Conservation (phyloP, 1,140 invertebrate genomes). For the Orchesella cincta region DNA sequence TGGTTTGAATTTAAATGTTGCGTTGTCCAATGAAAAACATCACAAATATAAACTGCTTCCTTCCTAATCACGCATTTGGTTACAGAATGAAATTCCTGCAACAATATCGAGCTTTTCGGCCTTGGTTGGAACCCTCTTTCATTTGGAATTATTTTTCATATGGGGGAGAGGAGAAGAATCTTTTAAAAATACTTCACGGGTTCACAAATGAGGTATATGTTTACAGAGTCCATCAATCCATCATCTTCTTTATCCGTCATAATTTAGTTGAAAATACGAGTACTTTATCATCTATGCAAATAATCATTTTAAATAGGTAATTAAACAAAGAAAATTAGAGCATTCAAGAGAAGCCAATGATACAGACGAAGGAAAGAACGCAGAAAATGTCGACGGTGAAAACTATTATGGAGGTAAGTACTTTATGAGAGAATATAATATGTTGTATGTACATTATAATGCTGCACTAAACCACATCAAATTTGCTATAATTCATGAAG, state of each 20-base stretch:
- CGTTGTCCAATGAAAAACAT: background rate
- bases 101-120: conserved; percentile 56
- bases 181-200: conserved; percentile 31
- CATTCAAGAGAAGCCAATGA: background rate
- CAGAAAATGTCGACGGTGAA: background rate
- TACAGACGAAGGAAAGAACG: background rate
- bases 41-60: conserved; percentile 5
- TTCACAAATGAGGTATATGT: conserved; percentile 44
- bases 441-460: too few species aligned
- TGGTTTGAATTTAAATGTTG: background rate
- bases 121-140: conserved; percentile 59
- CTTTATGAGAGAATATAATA: too few species aligned
- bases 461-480: too few species aligned
- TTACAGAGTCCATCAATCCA: too few species aligned
- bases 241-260: too few species aligned
- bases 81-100: conserved; percentile 27
- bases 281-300: too few species aligned
- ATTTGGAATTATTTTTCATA: conserved; percentile 56
- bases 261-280: too few species aligned
- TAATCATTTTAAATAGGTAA: too few species aligned
- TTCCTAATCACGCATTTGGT: conserved; percentile 29
- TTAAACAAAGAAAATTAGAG: background rate
- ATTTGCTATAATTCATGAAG: too few species aligned
- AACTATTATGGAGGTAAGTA: too few species aligned
- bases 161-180: conserved; percentile 47